These are phyloP conservation scores for Ardeotis arabs DNA, from an alignment of 2,113 vertebrate genomes.

Conservation along the genomic window DNA sequence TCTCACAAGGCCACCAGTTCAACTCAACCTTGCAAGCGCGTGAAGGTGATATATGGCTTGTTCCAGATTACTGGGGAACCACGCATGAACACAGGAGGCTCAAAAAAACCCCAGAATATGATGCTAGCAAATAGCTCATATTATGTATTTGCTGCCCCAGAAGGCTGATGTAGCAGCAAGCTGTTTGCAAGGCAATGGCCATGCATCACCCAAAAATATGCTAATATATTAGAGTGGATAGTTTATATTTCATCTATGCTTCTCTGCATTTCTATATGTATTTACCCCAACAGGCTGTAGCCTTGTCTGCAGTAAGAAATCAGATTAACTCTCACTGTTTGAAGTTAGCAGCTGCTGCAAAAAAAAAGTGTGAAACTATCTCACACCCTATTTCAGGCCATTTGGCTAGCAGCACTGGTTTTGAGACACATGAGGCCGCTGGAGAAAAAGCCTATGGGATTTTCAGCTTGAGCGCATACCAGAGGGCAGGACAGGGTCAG, in stretches of 20 bases:
- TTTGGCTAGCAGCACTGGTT: background rate
- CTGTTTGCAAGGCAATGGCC: background rate
- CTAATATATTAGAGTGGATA: background rate
- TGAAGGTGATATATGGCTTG: background rate
- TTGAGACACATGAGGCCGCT: background rate
- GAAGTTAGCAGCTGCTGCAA: background rate
- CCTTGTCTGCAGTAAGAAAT: background rate
- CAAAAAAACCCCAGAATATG: background rate
- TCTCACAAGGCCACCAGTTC: background rate
- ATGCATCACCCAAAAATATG: background rate
- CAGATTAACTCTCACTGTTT: background rate
- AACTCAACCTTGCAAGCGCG: background rate
- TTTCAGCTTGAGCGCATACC: background rate
- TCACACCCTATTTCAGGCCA: accelerated
- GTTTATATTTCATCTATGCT: background rate
- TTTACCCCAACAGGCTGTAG: background rate
- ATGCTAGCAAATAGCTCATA: background rate
- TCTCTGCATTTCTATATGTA: background rate
- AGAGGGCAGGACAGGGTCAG: background rate
- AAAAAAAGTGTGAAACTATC: background rate
- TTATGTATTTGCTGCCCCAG: conserved; percentile 5
- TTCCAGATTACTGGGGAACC: background rate
- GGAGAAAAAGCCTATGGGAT: background rate
- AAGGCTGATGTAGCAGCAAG: conserved; percentile 6
- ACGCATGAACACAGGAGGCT: background rate